Conservation (phyloP, 2,113 vertebrate genomes). For the Pangasianodon gigas region DNA sequence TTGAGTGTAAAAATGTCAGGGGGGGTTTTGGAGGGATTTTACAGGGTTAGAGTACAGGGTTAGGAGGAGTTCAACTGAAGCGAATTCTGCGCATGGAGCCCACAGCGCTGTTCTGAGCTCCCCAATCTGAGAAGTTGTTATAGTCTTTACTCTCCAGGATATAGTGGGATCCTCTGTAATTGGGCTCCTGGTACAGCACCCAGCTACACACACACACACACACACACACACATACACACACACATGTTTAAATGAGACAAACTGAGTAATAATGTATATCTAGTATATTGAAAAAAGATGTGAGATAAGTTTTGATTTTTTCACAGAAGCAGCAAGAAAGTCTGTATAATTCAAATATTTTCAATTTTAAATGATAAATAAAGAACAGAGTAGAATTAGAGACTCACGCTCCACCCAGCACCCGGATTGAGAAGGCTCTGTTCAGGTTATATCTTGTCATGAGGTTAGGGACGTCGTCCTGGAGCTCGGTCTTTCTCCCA, state of each 20-base stretch:
- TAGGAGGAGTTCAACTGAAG: slow-evolving; percentile 64
- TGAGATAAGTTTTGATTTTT: not conserved
- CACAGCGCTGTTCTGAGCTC: slow-evolving; percentile 72
- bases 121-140: slow-evolving; percentile 76
- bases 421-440: slow-evolving; percentile 69
- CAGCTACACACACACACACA: slow-evolving; percentile 61
- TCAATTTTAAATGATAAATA: not conserved
- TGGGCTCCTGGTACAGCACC: slow-evolving; percentile 76
- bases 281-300: not conserved
- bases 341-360: not conserved
- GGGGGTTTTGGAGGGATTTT: slow-evolving; percentile 8
- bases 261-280: not conserved
- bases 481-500: slow-evolving; percentile 76
- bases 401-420: slow-evolving; percentile 68
- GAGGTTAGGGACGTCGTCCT: slow-evolving; percentile 73
- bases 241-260: not conserved
- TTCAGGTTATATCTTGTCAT: slow-evolving; percentile 72
- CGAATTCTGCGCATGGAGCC: slow-evolving; percentile 73
- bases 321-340: not conserved
- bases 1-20: slow-evolving; percentile 38
- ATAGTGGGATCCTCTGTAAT: slow-evolving; percentile 76
- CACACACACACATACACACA: not conserved
- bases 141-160: slow-evolving; percentile 74
- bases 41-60: slow-evolving; percentile 9
- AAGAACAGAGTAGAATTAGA: not conserved